Evolutionary conservation across 2,888 invertebrate species (phyloP).

Genomic region (Xanthorhoe designata): DNA sequence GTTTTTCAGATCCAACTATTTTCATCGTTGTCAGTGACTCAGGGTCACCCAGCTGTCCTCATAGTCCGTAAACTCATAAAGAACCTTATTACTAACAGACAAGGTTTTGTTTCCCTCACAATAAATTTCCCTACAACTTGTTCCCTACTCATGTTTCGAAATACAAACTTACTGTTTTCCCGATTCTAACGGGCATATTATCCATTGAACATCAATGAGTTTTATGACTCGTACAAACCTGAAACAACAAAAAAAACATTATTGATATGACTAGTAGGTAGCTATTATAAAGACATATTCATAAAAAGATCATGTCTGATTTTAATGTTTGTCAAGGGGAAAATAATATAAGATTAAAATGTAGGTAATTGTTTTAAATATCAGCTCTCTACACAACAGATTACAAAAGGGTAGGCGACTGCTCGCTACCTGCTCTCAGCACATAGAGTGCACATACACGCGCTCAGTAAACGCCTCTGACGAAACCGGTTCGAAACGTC

Average conservation of each 20-base stretch:
- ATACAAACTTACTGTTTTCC: constrained; percentile 44
- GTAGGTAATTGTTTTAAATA: neutral
- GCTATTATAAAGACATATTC: no score
- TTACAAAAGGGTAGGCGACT: constrained; percentile 20
- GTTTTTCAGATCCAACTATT: constrained; percentile 31
- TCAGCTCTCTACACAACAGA: constrained; percentile 2
- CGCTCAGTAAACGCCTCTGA: constrained; percentile 80
- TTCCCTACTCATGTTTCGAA: constrained; percentile 34
- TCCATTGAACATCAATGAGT: constrained; percentile 15
- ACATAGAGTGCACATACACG: constrained; percentile 78
- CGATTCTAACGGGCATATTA: constrained; percentile 10
- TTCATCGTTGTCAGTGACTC: constrained; percentile 21
- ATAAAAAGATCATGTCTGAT: neutral
- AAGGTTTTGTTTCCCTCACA: constrained; percentile 14
- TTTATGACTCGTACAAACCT: constrained; percentile 62
- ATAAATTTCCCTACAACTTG: constrained; percentile 14
- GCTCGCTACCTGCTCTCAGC: constrained; percentile 74
- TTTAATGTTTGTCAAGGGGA: neutral
- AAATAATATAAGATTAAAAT: neutral
- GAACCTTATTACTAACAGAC: constrained; percentile 6
- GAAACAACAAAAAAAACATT: constrained; percentile 69
- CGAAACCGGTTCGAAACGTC: constrained; percentile 77
- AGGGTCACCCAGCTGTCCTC: constrained; percentile 35
- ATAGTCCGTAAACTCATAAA: constrained; percentile 5
- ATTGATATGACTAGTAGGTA: constrained; percentile 42